Evolutionary conservation across 2,113 vertebrate species (phyloP), one percentile per base, ranked within the genome.

Genomic region (Sinocyclocheilus anophthalmus): DNA sequence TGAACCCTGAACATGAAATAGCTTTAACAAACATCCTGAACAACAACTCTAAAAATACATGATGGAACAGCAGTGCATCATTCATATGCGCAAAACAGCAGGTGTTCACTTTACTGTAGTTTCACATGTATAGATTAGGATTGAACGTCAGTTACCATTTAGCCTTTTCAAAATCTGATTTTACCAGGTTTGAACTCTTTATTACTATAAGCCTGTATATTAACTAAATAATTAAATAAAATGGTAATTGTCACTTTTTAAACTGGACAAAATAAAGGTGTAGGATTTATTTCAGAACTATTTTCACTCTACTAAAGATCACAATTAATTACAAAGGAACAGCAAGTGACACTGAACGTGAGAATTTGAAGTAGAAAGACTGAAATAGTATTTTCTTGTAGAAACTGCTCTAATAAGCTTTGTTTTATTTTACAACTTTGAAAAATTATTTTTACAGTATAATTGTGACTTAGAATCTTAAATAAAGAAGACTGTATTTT

Each of bases 1-100:
- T 84, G 67, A 84, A 84, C 82, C 50, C 7, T 84, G 30, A 75
- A 84, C 69, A 84, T 84, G 16, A 84, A 84, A 83, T 45, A n/a
- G 81, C 65, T 70, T 69, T 48, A 83, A 84, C 50, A 39, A 82
- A 82, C 81, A 70, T 55, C 45, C 48, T 67, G 79, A 81, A 70
- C 82, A 73, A 53, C 24, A 50, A 5, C 50, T n/a, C 81, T 16
- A 57, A 50, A 39, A 73, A 73, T 39, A 50, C 42, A 67, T 5
- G 33, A 59, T 22, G 18, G 30, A 37, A 55, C 67, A 42, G 81
- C 48, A 72, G 50, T 39, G 30, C 33, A 73, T 83, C 65, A 72
- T 73, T 84, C 50, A 84, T 45, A 69, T 70, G 63, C 65, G 53
- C 45, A 37, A 82, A 70, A 8, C 16, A 70, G n/a, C 63, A 55